A percentile compares a stretch with the other conserved stretches of the same genome.
Evolutionary conservation across 2,797 vertebrate genomes (phyloP).

Genomic region (Rhynchonycteris naso): DNA sequence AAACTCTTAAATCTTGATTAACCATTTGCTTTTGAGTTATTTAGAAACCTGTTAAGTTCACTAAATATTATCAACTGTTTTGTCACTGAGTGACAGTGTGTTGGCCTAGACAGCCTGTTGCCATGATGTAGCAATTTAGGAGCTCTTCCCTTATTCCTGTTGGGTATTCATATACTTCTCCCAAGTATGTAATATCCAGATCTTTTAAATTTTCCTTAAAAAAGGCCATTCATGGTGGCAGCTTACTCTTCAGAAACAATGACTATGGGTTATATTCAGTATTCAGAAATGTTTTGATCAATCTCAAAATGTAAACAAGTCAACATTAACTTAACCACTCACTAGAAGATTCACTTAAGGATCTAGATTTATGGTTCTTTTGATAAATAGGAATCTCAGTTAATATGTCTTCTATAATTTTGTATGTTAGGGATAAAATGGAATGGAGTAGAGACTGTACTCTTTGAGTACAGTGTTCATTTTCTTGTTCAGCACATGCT

Average conservation of each 20-base stretch:
- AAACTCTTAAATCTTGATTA: not conserved
- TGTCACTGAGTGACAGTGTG: not conserved
- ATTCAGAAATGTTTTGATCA: not conserved
- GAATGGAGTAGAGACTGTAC: not conserved
- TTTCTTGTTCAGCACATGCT: not conserved
- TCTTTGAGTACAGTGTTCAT: not conserved
- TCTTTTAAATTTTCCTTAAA: not conserved
- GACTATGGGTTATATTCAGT: not conserved
- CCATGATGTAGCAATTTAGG: not conserved
- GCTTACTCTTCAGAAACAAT: not conserved
- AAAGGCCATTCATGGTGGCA: not conserved
- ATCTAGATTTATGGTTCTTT: not conserved
- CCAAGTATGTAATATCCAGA: not conserved
- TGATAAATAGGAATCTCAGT: not conserved
- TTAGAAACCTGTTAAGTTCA: not conserved
- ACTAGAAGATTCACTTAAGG: not conserved
- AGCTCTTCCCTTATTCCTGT: not conserved
- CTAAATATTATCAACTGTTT: not conserved
- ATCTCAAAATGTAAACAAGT: not conserved
- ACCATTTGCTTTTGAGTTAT: not conserved
- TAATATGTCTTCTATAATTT: not conserved
- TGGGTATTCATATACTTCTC: not conserved
- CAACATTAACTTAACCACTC: conserved; percentile 34
- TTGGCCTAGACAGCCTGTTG: not conserved
- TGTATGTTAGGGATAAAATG: not conserved